Base-by-base conservation (phyloP, 2,888 invertebrate genomes). In the Meiosimyza platycephala region DNA sequence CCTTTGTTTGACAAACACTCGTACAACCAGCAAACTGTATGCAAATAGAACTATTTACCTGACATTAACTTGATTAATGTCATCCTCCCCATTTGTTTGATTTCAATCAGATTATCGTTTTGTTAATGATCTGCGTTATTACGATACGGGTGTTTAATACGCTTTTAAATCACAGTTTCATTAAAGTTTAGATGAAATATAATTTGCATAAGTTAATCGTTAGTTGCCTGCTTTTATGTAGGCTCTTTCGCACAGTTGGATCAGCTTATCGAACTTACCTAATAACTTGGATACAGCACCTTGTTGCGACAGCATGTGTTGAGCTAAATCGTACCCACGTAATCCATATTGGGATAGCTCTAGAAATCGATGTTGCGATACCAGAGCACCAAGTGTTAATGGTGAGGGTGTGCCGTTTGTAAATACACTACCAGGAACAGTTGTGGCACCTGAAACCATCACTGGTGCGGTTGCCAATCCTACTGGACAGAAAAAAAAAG, bases 261-360 rank as follows among this genome's bases (percentile, higher is more conserved):
- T 63, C 16, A 15, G 16, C 40, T 48, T 16, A 16, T 15, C 48
- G 28, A 47, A 79, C 94, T 93, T 88, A 95, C 96, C 96, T 85
- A 96, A 89, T 85, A 96, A 90, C 89, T 96, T 96, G 79, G 95
- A 95, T 81, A 94, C 96, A 83, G 95, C 95, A 82, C 95, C 95
- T 89, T 96, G 95, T 89, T 96, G 95, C 74, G 94, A 94, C 72
- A 96, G 90, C 89, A 96, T 94, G 84, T 96, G 96, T 83, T 95
- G 94, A 6, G 96, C 95, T 83, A 96, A 90, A 88, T 96, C 96
- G 85, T 96, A 96, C 83, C 96, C 96, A 78, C 96, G 90, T 79
- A 95, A 89, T 78, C 95, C 91, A 88, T 93, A 90, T 88, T 95
- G 89, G 57, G 95, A 94, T 78, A 95, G 88, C 85, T 95, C 95